Evolutionary conservation across 2,888 invertebrate species (phyloP).

Genomic region (Hecatera dysodea): DNA sequence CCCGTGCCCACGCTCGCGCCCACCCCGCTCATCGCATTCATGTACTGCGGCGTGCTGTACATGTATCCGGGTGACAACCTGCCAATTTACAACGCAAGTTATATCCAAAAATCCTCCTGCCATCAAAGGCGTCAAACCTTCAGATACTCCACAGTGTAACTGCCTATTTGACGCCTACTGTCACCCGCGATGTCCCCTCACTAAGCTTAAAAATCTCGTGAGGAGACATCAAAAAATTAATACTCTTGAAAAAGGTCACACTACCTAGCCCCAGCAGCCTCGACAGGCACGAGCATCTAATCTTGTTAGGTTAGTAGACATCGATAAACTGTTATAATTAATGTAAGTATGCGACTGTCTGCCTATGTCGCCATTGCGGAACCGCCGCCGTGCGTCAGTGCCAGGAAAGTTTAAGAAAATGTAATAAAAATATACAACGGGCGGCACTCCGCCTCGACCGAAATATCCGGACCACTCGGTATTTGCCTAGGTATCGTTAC

Average conservation of each 20-base stretch:
- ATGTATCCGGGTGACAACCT: slow-evolving; percentile 93
- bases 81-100: slow-evolving; percentile 70
- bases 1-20: slow-evolving; percentile 89
- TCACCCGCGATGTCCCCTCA: slow-evolving; percentile 75
- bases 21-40: slow-evolving; percentile 93
- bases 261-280: slow-evolving; percentile 89
- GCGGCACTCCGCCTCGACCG: slow-evolving; percentile 79
- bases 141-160: slow-evolving; percentile 55
- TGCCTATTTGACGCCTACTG: slow-evolving; percentile 65
- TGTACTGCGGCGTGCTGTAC: slow-evolving; percentile 94
- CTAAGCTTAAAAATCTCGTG: slow-evolving; percentile 65
- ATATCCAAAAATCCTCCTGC: slow-evolving; percentile 32
- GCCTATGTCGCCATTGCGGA: slow-evolving; percentile 78
- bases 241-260: slow-evolving; percentile 82
- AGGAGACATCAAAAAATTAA: slow-evolving; percentile 78
- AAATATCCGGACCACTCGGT: slow-evolving; percentile 81
- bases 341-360: slow-evolving; percentile 77
- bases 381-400: slow-evolving; percentile 88
- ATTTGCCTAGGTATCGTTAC: slow-evolving; percentile 70
- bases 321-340: slow-evolving; percentile 84
- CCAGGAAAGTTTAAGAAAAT: slow-evolving; percentile 77
- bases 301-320: slow-evolving; percentile 90
- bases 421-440: slow-evolving; percentile 78
- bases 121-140: slow-evolving; percentile 54
- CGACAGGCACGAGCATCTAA: slow-evolving; percentile 85